A percentile compares a stretch with the other conserved stretches of the same genome.
These are phyloP conservation scores for Petrophora chlorosata DNA, from an alignment of 2,888 invertebrate genomes.

Conservation along the genomic window DNA sequence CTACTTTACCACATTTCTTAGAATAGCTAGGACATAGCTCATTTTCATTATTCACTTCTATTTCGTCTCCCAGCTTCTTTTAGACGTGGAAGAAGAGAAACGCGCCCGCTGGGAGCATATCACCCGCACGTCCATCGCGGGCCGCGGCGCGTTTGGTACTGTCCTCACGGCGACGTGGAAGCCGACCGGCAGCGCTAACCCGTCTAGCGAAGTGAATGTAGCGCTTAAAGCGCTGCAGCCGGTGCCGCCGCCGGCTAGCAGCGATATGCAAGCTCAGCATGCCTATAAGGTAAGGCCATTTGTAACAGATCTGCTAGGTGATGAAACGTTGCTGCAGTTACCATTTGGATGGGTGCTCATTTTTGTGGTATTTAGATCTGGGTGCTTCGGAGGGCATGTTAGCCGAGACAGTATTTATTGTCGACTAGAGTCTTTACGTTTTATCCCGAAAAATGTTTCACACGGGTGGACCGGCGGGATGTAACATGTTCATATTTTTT, in stretches of 20 bases:
- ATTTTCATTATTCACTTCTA: not conserved
- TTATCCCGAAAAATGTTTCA: too few species aligned
- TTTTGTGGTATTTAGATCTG: too few species aligned
- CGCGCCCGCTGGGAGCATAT: constrained; percentile 93
- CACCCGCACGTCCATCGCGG: constrained; percentile 89
- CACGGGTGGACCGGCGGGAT: too few species aligned
- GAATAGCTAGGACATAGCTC: too few species aligned
- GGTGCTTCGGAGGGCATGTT: too few species aligned
- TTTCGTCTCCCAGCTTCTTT: constrained; percentile 86
- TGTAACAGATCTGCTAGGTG: not conserved
- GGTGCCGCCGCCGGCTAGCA: constrained; percentile 77
- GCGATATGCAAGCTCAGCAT: constrained; percentile 52
- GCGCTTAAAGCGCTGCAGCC: constrained; percentile 94
- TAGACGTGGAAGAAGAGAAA: constrained; percentile 92
- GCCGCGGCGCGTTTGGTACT: constrained; percentile 99
- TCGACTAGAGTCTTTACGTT: too few species aligned
- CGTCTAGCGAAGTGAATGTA: too few species aligned
- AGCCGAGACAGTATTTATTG: too few species aligned
- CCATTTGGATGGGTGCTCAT: too few species aligned
- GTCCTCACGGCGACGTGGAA: constrained; percentile 93
- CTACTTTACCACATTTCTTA: too few species aligned
- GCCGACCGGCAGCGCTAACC: constrained; percentile 81
- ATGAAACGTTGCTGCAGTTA: too few species aligned
- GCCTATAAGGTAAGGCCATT: constrained; percentile 63
- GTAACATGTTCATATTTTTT: too few species aligned